Evolutionary conservation across 2,797 vertebrate species (phyloP).

Genomic region (Oceanodroma leucorhoa): DNA sequence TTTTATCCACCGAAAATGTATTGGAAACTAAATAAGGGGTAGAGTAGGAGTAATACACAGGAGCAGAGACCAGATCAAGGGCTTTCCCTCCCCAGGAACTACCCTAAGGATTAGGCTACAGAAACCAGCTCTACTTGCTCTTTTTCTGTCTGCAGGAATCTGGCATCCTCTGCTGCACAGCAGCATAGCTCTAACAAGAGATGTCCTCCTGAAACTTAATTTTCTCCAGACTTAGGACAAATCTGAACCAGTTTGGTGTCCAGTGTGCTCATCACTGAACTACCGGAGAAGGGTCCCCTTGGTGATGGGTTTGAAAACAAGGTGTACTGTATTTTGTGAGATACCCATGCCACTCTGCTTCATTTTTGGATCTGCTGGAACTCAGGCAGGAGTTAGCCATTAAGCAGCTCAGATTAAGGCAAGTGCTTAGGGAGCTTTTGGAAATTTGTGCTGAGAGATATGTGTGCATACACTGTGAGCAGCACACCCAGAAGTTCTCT

Average conservation of each 20-base stretch:
- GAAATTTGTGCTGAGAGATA: not conserved
- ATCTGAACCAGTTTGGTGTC: not conserved
- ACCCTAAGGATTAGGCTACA: not conserved
- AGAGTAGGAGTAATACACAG: not conserved
- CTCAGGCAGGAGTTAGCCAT: not conserved
- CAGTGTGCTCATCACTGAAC: not conserved
- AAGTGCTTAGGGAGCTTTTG: not conserved
- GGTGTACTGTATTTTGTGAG: not conserved
- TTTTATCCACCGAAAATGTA: not conserved
- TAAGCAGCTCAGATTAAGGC: not conserved
- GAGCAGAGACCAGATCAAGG: not conserved
- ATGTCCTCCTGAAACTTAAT: not conserved
- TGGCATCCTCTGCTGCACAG: not conserved
- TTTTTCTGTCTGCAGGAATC: not conserved
- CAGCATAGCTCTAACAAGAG: not conserved
- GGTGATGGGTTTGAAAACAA: not conserved
- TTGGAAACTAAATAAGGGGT: not conserved
- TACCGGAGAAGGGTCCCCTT: not conserved
- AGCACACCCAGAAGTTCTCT: not conserved
- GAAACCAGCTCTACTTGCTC: not conserved
- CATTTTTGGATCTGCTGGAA: not conserved
- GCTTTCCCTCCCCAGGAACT: not conserved
- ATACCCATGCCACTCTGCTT: not conserved
- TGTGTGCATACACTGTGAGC: not conserved
- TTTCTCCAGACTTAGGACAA: not conserved